Evolutionary conservation across 2,888 invertebrate species (phyloP).

Genomic region (Eupithecia subumbrata): DNA sequence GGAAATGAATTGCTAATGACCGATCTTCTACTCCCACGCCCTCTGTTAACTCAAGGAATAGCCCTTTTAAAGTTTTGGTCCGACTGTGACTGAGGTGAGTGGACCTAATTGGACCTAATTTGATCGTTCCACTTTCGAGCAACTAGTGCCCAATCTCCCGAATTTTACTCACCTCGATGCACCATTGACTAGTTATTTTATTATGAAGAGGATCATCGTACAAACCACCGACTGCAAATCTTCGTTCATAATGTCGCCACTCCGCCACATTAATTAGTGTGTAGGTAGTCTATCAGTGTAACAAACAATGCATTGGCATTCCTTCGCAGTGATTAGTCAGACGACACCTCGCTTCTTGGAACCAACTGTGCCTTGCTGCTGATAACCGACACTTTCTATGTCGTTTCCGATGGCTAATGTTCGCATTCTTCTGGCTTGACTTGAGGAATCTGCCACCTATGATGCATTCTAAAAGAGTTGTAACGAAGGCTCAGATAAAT

Average conservation of each 20-base stretch:
- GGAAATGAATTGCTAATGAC: too few relatives aligned
- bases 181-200: too few relatives aligned
- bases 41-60: too few relatives aligned
- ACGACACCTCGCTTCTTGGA: constrained; percentile 34
- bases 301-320: constrained; percentile 30
- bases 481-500: neutral
- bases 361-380: constrained; percentile 14
- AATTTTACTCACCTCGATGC: too few relatives aligned
- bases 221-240: too few relatives aligned
- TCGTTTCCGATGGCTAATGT: neutral
- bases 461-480: neutral
- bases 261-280: neutral
- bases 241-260: neutral
- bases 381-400: constrained; percentile 7
- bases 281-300: constrained; percentile 5
- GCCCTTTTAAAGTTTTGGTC: too few relatives aligned
- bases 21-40: too few relatives aligned
- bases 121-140: too few relatives aligned
- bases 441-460: neutral
- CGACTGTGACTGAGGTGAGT: too few relatives aligned
- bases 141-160: too few relatives aligned
- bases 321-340: constrained; percentile 37
- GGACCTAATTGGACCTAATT: too few relatives aligned
- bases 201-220: too few relatives aligned
- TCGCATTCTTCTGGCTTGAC: neutral